A percentile compares a stretch with the other conserved stretches of the same genome.
Evolutionary conservation across 2,888 invertebrate genomes (phyloP).

Genomic region (Molorchus minor): DNA sequence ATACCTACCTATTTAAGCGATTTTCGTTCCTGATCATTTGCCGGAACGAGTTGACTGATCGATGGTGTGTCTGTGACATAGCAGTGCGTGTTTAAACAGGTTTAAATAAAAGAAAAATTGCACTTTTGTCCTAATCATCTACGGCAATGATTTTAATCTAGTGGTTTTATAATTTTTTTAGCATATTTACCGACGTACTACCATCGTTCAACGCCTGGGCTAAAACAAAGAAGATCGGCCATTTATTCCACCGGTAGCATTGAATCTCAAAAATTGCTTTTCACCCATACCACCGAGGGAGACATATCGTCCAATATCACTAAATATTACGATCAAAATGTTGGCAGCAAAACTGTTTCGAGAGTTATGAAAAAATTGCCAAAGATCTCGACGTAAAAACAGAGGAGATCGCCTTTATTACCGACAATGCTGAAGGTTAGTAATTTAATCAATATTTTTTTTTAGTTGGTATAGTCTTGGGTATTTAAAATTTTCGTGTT

Average conservation of each 20-base stretch:
- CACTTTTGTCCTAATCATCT: too few species aligned
- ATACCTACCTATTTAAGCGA: background rate
- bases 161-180: too few species aligned
- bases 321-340: constrained; percentile 86
- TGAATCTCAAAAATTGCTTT: constrained; percentile 88
- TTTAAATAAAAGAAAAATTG: too few species aligned
- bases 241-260: constrained; percentile 94
- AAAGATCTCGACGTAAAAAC: constrained; percentile 71
- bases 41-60: background rate
- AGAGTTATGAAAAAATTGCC: constrained; percentile 82
- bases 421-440: constrained; percentile 83
- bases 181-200: constrained; percentile 88
- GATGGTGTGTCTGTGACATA: too few species aligned
- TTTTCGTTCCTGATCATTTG: too few species aligned
- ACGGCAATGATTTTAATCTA: too few species aligned
- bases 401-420: constrained; percentile 83
- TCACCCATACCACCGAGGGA: constrained; percentile 79
- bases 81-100: too few species aligned
- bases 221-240: constrained; percentile 72
- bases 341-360: constrained; percentile 82
- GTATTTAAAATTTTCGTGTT: too few species aligned
- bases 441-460: constrained; percentile 13
- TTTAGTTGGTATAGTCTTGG: too few species aligned
- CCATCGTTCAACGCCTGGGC: constrained; percentile 78
- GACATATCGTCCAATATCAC: constrained; percentile 77